Conservation (phyloP, 2,113 vertebrate species). For the Malurus alboscapulatus region DNA sequence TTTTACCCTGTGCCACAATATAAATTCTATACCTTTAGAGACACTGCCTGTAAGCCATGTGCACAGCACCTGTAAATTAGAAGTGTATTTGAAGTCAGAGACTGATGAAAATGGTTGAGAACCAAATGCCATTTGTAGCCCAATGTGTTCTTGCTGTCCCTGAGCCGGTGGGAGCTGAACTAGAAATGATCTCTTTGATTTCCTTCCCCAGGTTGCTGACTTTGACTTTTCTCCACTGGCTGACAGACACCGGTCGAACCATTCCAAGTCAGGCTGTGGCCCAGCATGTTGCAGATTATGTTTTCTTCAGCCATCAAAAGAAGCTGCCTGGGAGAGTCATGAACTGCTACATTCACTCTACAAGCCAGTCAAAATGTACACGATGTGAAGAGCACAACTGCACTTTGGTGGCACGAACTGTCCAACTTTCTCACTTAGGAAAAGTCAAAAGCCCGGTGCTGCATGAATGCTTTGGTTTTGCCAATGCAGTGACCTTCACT, state of each 20-base stretch:
- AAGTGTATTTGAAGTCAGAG: not conserved
- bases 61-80: not conserved
- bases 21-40: not conserved
- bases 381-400: constrained; percentile 46
- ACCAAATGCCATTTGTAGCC: not conserved
- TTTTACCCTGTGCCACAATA: not conserved
- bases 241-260: constrained; percentile 48
- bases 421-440: not conserved
- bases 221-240: constrained; percentile 74
- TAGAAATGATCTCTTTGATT: not conserved
- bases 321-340: constrained; percentile 58
- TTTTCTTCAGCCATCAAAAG: constrained; percentile 38
- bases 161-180: not conserved
- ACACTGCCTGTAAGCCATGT: not conserved
- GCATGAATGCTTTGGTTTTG: not conserved
- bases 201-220: constrained; percentile 68
- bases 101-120: not conserved
- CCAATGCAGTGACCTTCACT: not conserved
- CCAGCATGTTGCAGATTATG: constrained; percentile 60
- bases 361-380: constrained; percentile 72
- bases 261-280: constrained; percentile 32
- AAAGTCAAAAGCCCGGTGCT: not conserved
- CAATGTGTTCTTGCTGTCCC: not conserved
- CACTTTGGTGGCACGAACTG: not conserved
- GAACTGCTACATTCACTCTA: constrained; percentile 68